phyloP scores from a whole-genome alignment of 2,113 vertebrate genomes.

The Notarius quadriscutis region DNA sequence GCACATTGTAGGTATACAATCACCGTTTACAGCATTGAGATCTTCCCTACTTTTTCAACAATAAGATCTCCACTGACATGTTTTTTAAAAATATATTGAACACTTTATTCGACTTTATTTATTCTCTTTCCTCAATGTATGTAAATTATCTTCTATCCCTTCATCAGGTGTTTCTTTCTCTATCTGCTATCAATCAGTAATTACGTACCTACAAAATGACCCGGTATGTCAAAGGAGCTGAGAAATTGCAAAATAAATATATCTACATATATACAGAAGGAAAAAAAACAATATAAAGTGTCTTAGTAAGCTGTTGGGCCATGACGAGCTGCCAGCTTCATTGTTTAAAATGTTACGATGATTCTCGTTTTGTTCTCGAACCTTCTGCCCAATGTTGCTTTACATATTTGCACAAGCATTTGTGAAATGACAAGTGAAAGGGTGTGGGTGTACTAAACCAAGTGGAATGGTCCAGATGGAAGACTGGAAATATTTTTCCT shows the following conservation, averaged over 20 bases:
- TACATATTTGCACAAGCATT: constrained; percentile 12
- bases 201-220: neutral
- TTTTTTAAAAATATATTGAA: neutral
- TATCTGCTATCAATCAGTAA: neutral
- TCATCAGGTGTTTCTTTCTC: neutral
- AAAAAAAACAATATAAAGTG: neutral
- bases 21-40: neutral
- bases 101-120: neutral
- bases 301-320: neutral
- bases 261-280: neutral
- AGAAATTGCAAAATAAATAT: neutral
- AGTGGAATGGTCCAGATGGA: neutral
- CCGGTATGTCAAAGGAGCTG: neutral
- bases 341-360: neutral
- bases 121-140: neutral
- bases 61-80: neutral
- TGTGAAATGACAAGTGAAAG: neutral
- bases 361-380: neutral
- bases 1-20: neutral
- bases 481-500: neutral
- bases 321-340: neutral
- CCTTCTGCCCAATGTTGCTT: neutral
- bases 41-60: neutral
- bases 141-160: neutral
- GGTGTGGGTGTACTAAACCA: constrained; percentile 15